phyloP scores from a whole-genome alignment of 2,113 vertebrate genomes.

The Baryphthengus martii region DNA sequence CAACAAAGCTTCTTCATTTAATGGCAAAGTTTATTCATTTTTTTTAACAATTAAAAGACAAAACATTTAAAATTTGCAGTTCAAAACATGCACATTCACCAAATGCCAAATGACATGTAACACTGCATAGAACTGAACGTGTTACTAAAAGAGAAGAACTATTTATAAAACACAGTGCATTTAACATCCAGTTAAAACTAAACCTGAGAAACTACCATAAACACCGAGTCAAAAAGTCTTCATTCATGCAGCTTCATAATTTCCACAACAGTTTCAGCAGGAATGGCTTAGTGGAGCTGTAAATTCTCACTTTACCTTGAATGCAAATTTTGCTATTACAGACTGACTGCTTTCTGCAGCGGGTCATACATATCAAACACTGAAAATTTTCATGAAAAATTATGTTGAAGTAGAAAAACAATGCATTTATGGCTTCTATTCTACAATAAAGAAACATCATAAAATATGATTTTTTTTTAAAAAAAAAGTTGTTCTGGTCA shows the following conservation, averaged over 20 bases:
- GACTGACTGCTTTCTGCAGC: conserved; percentile 37
- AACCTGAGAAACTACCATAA: conserved; percentile 85
- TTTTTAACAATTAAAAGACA: conserved; percentile 88
- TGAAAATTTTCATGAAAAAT: conserved; percentile 56
- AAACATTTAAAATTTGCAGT: conserved; percentile 92
- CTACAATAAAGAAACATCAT: conserved; percentile 56
- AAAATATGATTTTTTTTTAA: conserved; percentile 31
- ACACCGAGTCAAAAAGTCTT: conserved; percentile 79
- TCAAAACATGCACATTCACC: conserved; percentile 98
- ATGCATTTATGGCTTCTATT: conserved; percentile 72
- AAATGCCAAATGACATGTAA: conserved; percentile 78
- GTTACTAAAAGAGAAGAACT: conserved; percentile 74
- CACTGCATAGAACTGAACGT: conserved; percentile 72
- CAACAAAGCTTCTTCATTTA: conserved; percentile 44
- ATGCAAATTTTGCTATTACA: conserved; percentile 60
- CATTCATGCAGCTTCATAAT: conserved; percentile 87
- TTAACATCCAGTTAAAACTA: conserved; percentile 76
- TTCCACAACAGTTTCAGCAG: conserved; percentile 79
- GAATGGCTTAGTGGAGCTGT: conserved; percentile 75
- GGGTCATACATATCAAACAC: conserved; percentile 15
- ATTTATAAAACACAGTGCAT: conserved; percentile 84
- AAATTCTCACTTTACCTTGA: conserved; percentile 55
- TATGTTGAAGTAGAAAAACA: conserved; percentile 50
- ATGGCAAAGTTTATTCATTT: conserved; percentile 77
- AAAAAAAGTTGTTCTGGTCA: conserved; percentile 43